A percentile compares a stretch with the other conserved stretches of the same genome.
phyloP scores from a whole-genome alignment of 2,888 invertebrate genomes.

The Nezara viridula region DNA sequence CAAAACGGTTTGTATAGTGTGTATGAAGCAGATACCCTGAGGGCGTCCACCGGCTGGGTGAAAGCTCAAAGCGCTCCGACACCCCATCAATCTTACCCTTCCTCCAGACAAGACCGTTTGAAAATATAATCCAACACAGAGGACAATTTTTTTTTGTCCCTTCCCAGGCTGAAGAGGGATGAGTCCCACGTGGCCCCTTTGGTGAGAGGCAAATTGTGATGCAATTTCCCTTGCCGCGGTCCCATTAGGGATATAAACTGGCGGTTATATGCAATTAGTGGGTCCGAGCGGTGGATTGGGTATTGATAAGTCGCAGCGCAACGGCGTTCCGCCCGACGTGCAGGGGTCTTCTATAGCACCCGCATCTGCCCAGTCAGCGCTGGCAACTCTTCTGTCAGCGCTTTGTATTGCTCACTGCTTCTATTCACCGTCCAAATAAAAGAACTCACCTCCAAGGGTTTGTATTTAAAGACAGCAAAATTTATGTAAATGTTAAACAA shows the following conservation, averaged over 20 bases:
- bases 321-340: background rate
- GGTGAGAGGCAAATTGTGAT: background rate
- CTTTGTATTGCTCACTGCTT: background rate
- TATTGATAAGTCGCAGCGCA: background rate
- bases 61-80: conserved; percentile 1
- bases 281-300: background rate
- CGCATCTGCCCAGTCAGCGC: background rate
- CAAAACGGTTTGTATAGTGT: background rate
- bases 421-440: background rate
- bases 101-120: background rate
- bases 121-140: conserved; percentile 38
- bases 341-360: background rate
- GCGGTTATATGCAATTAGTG: conserved; percentile 16
- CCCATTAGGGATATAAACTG: conserved; percentile 30
- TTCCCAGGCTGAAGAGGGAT: background rate
- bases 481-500: no score
- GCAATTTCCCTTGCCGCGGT: background rate
- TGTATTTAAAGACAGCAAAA: background rate
- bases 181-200: conserved; percentile 4
- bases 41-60: background rate
- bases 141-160: background rate
- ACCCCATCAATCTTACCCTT: conserved; percentile 18
- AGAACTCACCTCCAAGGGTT: background rate
- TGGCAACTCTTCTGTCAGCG: background rate
- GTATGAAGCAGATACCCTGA: background rate